Conservation (phyloP, 2,888 invertebrate genomes). For the Dicranocentrus wangi region DNA sequence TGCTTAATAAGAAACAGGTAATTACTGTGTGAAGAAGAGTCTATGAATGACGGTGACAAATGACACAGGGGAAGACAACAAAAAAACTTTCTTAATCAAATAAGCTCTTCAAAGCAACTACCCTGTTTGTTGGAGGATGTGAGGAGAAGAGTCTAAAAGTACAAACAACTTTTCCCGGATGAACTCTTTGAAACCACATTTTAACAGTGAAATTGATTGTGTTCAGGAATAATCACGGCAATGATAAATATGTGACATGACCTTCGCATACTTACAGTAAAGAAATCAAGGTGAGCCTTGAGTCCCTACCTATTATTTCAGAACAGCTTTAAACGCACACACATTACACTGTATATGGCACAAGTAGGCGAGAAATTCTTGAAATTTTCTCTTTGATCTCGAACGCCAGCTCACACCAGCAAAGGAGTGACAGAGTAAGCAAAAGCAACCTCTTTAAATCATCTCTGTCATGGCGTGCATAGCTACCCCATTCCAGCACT, state of each 20-base stretch:
- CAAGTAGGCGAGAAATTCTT: no score
- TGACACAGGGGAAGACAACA: conserved; percentile 2
- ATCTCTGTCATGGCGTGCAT: background rate
- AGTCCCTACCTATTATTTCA: no score
- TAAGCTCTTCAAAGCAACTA: background rate
- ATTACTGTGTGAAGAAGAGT: conserved; percentile 1
- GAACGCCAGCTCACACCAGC: no score
- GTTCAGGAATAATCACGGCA: no score
- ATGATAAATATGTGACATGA: no score
- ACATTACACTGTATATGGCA: no score
- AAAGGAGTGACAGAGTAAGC: no score
- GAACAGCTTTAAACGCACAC: no score
- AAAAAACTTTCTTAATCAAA: conserved; percentile 17
- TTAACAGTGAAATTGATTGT: background rate
- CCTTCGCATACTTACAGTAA: no score
- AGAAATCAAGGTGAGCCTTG: no score
- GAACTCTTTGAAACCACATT: background rate
- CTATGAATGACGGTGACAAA: background rate
- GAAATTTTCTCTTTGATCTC: no score
- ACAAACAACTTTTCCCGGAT: background rate
- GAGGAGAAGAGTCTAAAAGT: background rate
- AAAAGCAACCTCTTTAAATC: background rate
- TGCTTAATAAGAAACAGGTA: background rate
- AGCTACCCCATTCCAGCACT: no score
- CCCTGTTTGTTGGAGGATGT: background rate